Evolutionary conservation across 2,113 vertebrate genomes (phyloP).

Genomic region (Nycticryphes semicollaris): DNA sequence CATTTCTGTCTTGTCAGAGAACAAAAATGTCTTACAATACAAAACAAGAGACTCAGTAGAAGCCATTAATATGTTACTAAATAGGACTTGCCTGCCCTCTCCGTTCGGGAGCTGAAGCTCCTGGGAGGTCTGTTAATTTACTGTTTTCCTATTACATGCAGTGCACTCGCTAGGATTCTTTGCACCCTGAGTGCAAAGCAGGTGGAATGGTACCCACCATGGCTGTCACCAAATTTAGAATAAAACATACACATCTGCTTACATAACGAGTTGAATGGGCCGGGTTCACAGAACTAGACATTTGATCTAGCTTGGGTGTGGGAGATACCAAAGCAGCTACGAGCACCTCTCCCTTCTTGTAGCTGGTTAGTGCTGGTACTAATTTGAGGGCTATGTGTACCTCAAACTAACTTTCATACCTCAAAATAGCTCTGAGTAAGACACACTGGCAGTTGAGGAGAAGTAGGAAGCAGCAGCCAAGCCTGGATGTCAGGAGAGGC

Average conservation of each 20-base stretch:
- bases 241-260: conserved; percentile 1
- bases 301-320: neutral
- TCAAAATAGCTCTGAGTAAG: neutral
- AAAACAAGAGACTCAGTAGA: neutral
- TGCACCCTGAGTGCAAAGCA: neutral
- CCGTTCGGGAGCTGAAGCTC: neutral
- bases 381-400: neutral
- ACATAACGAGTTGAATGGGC: neutral
- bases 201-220: neutral
- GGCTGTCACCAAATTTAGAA: neutral
- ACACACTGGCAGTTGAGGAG: neutral
- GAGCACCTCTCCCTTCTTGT: neutral
- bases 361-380: neutral
- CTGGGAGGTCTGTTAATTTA: neutral
- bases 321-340: neutral
- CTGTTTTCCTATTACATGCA: neutral
- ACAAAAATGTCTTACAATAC: neutral
- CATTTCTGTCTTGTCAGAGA: neutral
- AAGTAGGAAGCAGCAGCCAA: conserved; percentile 25
- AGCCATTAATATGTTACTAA: neutral
- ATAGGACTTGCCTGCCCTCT: neutral
- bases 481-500: conserved; percentile 37
- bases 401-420: neutral
- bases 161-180: neutral
- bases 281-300: neutral